phyloP scores from a whole-genome alignment of 2,113 vertebrate genomes.

The Scophthalmus maximus region DNA sequence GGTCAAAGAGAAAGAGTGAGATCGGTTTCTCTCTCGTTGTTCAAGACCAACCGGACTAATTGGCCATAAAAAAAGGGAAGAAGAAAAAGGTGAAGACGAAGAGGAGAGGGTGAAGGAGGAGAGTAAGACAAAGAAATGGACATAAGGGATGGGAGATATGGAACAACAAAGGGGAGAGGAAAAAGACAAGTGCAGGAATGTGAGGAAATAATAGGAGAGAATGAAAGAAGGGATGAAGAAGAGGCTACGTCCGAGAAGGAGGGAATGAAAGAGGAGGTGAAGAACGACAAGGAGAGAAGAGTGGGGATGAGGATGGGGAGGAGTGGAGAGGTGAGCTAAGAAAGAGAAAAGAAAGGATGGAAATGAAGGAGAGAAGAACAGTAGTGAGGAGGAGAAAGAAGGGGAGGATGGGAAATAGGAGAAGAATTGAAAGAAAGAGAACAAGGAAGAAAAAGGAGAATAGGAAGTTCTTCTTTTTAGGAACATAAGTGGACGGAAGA shows the following conservation, averaged over 20 bases:
- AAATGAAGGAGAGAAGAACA: no score
- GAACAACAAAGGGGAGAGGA: background rate
- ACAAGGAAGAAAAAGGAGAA: no score
- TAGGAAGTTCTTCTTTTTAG: no score
- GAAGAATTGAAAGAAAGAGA: no score
- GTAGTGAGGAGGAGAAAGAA: no score
- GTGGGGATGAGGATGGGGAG: background rate
- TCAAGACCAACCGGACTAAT: slow-evolving; percentile 37
- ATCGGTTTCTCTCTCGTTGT: slow-evolving; percentile 14
- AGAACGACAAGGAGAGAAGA: no score
- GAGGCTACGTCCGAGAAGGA: no score
- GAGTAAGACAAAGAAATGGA: background rate
- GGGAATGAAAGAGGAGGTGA: background rate
- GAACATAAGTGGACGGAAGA: no score
- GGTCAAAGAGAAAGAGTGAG: background rate
- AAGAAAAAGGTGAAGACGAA: background rate
- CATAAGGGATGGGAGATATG: background rate
- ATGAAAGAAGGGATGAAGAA: background rate
- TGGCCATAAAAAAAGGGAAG: slow-evolving; percentile 9
- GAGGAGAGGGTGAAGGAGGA: background rate
- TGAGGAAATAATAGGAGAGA: fast-evolving
- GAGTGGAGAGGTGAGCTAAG: no score
- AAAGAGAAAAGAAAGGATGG: no score
- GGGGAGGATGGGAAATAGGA: no score
- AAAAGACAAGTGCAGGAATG: no score